Percentiles rank a stretch among this genome's conserved stretches.
Evolutionary conservation across 1,140 invertebrate species (phyloP).

Genomic region (Ceratosolen solmsi): DNA sequence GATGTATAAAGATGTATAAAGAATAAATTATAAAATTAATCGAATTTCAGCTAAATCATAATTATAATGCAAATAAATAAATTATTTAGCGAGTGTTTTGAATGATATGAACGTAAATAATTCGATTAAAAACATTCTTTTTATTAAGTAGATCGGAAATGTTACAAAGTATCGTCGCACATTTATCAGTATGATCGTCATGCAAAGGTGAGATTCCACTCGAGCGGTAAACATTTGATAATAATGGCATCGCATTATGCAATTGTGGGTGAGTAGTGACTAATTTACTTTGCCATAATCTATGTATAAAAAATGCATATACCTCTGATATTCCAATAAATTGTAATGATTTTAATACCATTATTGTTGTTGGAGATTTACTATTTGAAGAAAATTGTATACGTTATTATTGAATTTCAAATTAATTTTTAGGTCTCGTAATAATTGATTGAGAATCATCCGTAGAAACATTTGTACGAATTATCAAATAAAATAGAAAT

Average conservation of each 20-base stretch:
- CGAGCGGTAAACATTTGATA: slow-evolving; percentile 7
- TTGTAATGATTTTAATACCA: no score
- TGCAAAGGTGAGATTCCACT: slow-evolving; percentile 31
- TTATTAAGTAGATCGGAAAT: slow-evolving; percentile 37
- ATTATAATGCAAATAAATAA: neutral
- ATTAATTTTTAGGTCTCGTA: no score
- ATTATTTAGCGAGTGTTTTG: neutral
- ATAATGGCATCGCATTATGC: slow-evolving; percentile 64
- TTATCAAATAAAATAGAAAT: no score
- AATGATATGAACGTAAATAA: neutral
- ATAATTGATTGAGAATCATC: no score
- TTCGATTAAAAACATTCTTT: slow-evolving; percentile 3
- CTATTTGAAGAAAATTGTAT: no score
- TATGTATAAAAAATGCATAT: no score
- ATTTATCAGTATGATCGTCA: slow-evolving; percentile 28
- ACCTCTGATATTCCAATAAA: no score
- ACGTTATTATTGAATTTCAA: no score
- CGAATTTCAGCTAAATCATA: neutral
- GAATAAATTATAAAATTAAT: neutral
- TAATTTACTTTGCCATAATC: neutral
- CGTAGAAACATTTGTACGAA: no score
- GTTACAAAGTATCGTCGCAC: neutral
- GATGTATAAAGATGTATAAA: neutral
- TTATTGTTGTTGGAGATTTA: no score
- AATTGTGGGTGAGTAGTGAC: slow-evolving; percentile 62